Percentiles rank a stretch among this genome's conserved stretches.
phyloP scores from a whole-genome alignment of 1,140 invertebrate genomes.

The Drosophila sechellia region DNA sequence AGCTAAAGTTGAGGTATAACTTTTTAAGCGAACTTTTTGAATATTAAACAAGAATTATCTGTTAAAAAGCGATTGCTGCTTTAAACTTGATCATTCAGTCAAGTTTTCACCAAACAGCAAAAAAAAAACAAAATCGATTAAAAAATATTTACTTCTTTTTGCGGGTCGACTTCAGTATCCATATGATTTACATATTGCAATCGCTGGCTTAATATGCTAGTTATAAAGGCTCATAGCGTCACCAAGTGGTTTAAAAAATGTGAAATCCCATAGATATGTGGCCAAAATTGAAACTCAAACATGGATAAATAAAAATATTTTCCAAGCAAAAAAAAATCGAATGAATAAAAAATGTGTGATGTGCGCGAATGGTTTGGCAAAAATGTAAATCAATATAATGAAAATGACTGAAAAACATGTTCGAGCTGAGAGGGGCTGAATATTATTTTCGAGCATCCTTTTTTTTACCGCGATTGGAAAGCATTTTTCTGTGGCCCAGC shows the following conservation, averaged over 20 bases:
- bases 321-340: conserved; percentile 16
- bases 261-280: conserved; percentile 6
- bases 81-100: no score
- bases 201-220: conserved; percentile 62
- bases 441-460: conserved; percentile 11
- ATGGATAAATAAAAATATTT: conserved; percentile 21
- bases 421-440: conserved; percentile 7
- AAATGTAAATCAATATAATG: conserved; percentile 25
- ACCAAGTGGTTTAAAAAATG: conserved; percentile 22
- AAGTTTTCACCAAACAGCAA: background rate
- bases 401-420: conserved; percentile 5
- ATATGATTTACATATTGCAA: conserved; percentile 40
- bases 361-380: background rate
- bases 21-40: no score
- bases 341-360: conserved; percentile 10
- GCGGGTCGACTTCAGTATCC: conserved; percentile 20
- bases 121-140: background rate
- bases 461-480: background rate
- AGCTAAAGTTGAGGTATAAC: background rate
- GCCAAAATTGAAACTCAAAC: conserved; percentile 48
- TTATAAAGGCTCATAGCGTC: conserved; percentile 36
- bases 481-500: background rate
- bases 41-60: no score
- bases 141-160: conserved; percentile 1
- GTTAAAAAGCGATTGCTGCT: no score